A percentile compares a stretch with the other conserved stretches of the same genome.
These are phyloP conservation scores for Dendrolimus kikuchii DNA, from an alignment of 1,140 invertebrate species.

Conservation along the genomic window DNA sequence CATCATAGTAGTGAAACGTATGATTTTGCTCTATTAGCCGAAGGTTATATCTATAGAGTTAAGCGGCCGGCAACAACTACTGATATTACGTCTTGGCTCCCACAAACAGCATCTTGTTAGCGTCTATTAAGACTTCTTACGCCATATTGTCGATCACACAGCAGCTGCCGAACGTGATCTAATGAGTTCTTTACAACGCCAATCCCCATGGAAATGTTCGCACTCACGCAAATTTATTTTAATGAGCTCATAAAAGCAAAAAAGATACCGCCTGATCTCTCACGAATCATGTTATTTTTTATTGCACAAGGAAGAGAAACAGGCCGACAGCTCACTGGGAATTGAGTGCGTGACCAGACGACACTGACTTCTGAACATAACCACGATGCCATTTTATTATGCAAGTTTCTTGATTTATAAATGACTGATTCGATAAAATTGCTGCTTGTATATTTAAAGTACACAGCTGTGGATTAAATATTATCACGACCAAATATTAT, in stretches of 20 bases:
- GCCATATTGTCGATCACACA: slow-evolving; percentile 34
- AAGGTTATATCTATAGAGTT: slow-evolving; percentile 44
- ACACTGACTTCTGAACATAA: no score
- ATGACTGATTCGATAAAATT: no score
- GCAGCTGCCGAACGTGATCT: slow-evolving; percentile 29
- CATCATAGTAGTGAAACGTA: slow-evolving; percentile 21
- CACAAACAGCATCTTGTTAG: slow-evolving; percentile 47
- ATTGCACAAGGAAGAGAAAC: no score
- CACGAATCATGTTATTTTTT: slow-evolving; percentile 45
- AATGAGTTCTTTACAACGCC: slow-evolving; percentile 41
- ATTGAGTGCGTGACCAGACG: no score
- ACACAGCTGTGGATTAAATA: no score
- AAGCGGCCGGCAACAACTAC: slow-evolving; percentile 20
- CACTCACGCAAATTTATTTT: slow-evolving; percentile 31
- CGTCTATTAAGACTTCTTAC: slow-evolving; percentile 48
- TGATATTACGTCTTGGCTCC: slow-evolving; percentile 17
- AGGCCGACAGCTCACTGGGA: no score
- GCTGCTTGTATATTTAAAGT: no score
- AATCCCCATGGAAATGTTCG: slow-evolving; percentile 32
- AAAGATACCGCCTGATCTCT: slow-evolving; percentile 28
- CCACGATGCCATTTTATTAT: no score
- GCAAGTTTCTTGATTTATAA: no score
- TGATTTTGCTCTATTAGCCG: slow-evolving; percentile 32
- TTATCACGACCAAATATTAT: no score
- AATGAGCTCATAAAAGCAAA: slow-evolving; percentile 39